Evolutionary conservation across 2,113 vertebrate genomes (phyloP), one percentile per base, ranked within the genome.

Genomic region (Fregetta grallaria): DNA sequence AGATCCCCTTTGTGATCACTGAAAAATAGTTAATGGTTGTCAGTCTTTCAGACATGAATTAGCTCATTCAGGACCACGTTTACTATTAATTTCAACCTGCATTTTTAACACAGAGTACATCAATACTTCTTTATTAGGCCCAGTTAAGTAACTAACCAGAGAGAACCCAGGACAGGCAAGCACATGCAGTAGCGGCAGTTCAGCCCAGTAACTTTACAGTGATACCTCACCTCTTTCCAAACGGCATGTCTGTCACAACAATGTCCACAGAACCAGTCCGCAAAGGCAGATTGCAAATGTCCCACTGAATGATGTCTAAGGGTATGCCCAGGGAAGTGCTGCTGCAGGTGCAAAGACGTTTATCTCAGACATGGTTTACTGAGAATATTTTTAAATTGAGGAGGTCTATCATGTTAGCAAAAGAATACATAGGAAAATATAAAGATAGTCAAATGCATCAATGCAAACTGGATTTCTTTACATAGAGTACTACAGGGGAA

Each of bases 161-260:
- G 55, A 59, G 53, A 32, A 30, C n/a, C 17, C 71, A 3, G 9
- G 47, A 2, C 62, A 55, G 17, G 19, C 10, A 5, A 32, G 44
- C 13, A 8, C 7, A 2, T 0, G 25, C 30, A 34, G 80, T 3
- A 1, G 12, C 0, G 0, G 62, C 66, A 82, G 70, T 1, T 44
- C 70, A 85, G 80, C 3, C 8, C 36, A 13, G 26, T 15, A 22
- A 52, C 52, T 20, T 29, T 36, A 36, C 62, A 61, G 23, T 16
- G 10, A 44, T 13, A 36, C 2, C 92, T 76, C 98, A 99, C 99
- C 99, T 99, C 96, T 99, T 99, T 34, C 99, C 99, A 95, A 99
- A 99, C 4, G 99, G 99, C 99, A 99, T 99, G 94, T 99, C 99
- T 16, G 99, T 99, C 96, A 99, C 98, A 55, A 99, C 98, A 7